phyloP scores from a whole-genome alignment of 2,888 invertebrate species.

The Folsomia manolachei region DNA sequence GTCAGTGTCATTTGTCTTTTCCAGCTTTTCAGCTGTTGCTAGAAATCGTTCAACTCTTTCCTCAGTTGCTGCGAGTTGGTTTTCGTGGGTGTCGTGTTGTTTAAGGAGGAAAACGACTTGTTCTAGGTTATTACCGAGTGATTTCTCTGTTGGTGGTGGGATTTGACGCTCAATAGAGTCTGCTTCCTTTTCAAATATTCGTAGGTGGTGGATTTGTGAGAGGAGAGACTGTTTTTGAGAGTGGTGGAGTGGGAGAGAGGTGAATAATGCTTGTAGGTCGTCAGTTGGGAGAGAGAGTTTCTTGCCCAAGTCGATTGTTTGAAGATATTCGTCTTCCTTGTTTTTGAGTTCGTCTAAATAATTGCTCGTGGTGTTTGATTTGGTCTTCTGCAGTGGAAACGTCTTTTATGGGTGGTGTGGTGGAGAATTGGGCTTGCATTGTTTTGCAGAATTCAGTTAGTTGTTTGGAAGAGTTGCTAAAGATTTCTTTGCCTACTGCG shows the following conservation, averaged over 20 bases:
- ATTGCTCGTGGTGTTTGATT: slow-evolving; percentile 84
- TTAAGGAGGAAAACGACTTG: slow-evolving; percentile 87
- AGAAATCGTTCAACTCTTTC: slow-evolving; percentile 53
- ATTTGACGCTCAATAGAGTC: slow-evolving; percentile 95
- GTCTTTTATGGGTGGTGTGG: slow-evolving; percentile 66
- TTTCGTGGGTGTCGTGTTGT: slow-evolving; percentile 63
- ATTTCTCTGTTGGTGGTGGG: slow-evolving; percentile 63
- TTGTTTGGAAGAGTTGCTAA: neutral
- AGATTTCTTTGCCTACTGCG: slow-evolving; percentile 4
- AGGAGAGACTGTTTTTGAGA: slow-evolving; percentile 78
- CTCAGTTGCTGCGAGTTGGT: neutral
- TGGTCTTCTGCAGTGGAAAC: slow-evolving; percentile 89
- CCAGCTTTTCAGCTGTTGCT: slow-evolving; percentile 77
- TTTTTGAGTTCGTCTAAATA: slow-evolving; percentile 86
- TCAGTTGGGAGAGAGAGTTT: slow-evolving; percentile 56
- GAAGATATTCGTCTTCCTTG: slow-evolving; percentile 70
- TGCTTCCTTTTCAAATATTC: slow-evolving; percentile 90
- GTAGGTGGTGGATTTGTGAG: slow-evolving; percentile 82
- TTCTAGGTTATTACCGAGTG: neutral
- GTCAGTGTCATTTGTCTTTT: slow-evolving; percentile 71
- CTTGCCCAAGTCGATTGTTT: slow-evolving; percentile 38
- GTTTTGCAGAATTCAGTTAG: neutral
- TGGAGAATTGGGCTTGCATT: neutral
- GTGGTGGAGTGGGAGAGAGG: slow-evolving; percentile 73
- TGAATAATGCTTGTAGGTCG: slow-evolving; percentile 70